A percentile compares a stretch with the other conserved stretches of the same genome.
Conservation (phyloP, 2,888 invertebrate genomes). For the Hemistola chrysoprasaria region DNA sequence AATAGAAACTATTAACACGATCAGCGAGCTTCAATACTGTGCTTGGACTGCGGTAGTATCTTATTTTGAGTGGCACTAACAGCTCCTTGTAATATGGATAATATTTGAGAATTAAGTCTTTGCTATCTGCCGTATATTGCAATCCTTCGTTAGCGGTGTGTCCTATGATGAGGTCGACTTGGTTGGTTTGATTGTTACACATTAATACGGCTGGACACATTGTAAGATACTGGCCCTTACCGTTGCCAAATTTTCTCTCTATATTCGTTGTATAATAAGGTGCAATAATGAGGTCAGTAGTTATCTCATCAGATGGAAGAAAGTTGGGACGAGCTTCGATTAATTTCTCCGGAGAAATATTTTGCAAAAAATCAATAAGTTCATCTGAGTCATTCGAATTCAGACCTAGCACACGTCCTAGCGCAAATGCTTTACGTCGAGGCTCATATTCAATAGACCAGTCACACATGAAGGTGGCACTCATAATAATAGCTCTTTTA, state of each 20-base stretch:
- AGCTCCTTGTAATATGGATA: too few relatives aligned
- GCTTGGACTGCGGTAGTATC: too few relatives aligned
- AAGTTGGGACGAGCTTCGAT: conserved; percentile 12
- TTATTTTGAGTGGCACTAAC: too few relatives aligned
- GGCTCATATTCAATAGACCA: conserved; percentile 61
- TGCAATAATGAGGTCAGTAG: background rate
- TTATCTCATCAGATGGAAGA: conserved; percentile 11
- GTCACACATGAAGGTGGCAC: conserved; percentile 81
- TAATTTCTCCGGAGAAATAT: conserved; percentile 12
- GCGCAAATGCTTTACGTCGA: conserved; percentile 29
- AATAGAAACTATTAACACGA: too few relatives aligned
- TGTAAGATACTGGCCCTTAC: conserved; percentile 17
- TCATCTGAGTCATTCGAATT: conserved; percentile 26
- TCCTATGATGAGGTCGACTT: conserved; percentile 15
- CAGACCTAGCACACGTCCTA: conserved; percentile 34
- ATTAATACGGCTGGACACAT: conserved; percentile 7
- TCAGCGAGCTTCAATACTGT: too few relatives aligned
- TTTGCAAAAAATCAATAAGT: conserved; percentile 17
- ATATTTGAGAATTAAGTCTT: background rate
- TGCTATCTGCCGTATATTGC: background rate
- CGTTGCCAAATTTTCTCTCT: conserved; percentile 17
- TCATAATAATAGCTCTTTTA: conserved; percentile 81
- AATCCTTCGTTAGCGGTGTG: conserved; percentile 16
- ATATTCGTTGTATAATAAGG: conserved; percentile 18
- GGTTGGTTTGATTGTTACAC: conserved; percentile 7